phyloP scores from a whole-genome alignment of 2,113 vertebrate genomes.

The Chaetorhynchus papuensis region DNA sequence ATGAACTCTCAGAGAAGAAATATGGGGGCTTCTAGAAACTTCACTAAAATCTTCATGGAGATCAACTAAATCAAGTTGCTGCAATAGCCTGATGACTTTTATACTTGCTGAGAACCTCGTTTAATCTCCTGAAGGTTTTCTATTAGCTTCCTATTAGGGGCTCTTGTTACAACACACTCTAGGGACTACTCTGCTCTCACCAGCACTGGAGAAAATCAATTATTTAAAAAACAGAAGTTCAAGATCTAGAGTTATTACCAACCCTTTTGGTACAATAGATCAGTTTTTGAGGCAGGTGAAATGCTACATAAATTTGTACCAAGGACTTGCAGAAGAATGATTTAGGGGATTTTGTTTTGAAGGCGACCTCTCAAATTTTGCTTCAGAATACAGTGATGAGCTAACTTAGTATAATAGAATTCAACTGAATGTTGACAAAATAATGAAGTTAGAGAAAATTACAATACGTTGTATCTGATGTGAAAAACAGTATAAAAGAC shows the following conservation, averaged over 20 bases:
- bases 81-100: neutral
- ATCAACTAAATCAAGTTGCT: neutral
- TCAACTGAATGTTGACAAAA: neutral
- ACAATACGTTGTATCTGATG: neutral
- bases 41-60: neutral
- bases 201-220: neutral
- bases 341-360: neutral
- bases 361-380: neutral
- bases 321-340: neutral
- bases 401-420: neutral
- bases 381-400: neutral
- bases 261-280: neutral
- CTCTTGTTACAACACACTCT: neutral
- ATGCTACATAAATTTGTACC: neutral
- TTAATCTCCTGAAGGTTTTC: constrained; percentile 8
- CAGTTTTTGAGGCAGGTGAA: neutral
- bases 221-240: neutral
- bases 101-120: neutral
- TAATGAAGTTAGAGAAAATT: neutral
- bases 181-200: neutral
- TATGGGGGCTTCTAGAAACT: neutral
- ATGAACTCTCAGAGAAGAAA: neutral
- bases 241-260: neutral
- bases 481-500: neutral
- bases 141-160: neutral